Evolutionary conservation across 2,888 invertebrate species (phyloP), one percentile per base, ranked within the genome.

Genomic region (Odontocerum albicorne): DNA sequence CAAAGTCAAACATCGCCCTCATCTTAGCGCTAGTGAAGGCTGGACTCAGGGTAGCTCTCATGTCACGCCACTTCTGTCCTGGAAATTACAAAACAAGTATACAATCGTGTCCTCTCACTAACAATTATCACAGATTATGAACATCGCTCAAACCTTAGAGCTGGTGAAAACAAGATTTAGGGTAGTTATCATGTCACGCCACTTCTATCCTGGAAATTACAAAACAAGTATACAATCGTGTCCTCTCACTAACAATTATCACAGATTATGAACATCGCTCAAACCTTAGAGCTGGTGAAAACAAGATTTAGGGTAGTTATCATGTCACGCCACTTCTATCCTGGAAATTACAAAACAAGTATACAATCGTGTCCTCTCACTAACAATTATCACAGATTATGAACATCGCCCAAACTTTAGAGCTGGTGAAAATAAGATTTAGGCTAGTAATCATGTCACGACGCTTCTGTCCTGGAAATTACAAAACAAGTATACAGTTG

Each of bases 101-200:
- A n/a, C n/a, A n/a, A n/a, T n/a, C n/a, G n/a, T n/a, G n/a, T n/a
- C n/a, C n/a, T n/a, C n/a, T n/a, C n/a, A n/a, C n/a, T n/a, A n/a
- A n/a, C n/a, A n/a, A n/a, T n/a, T n/a, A n/a, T n/a, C n/a, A n/a
- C n/a, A n/a, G n/a, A n/a, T n/a, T n/a, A n/a, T n/a, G n/a, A 73
- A 75, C 68, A 75, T 75, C 31, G 66, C 65, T 46, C 70, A 68
- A 72, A 76, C 74, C 65, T 75, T 76, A 60, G 70, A 72, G 43
- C 73, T 71, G 1, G 76, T 76, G 52, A 52, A 52, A n/a, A 45
- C 52, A 1, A 45, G 52, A 55, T 73, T 77, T 36, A 75, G 57
- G 2, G 72, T 72, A 0, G 75, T 70, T 1, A 72, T 65, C 72
- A 73, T 73, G 27, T 70, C 71, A 42, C 68, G 72, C 75, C 72